Base-by-base conservation (phyloP, 1,140 invertebrate species). In the Acromyrmex echinatior region DNA sequence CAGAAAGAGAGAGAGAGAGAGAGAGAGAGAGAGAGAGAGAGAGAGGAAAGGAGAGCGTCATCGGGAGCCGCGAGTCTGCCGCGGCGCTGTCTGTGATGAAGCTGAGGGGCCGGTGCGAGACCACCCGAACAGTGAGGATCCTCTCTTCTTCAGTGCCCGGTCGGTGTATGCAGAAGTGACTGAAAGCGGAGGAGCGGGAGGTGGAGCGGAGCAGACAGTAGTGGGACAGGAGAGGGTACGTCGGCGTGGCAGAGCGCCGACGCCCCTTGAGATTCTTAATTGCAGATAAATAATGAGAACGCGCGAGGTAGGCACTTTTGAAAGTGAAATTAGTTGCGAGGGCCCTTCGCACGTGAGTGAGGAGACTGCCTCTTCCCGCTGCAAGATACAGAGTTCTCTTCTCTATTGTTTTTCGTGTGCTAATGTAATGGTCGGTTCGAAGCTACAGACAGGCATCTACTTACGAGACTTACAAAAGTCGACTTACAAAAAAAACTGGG, bases 231-330 rank as follows among this genome's bases (percentile, higher is more conserved):
- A 79, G 74, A 86, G 49, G 58, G 51, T 81, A 81, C 56, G 56
- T 86, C 77, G 65, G 76, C 65, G 53, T 81, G 85, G 84, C 73
- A 80, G 76, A 86, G 35, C 84, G 84, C 80, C 80, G 70, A 74
- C 71, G 70, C 78, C 84, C 60, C 68, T 66, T 21, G 79, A 89
- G 88, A 87, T 92, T 82, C 85, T 91, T 90, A 92, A 92, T 92
- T 88, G 90, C 86, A 88, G 87, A 91, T 92, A 88, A 92, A 91
- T 87, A 92, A 92, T 76, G 80, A 85, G 87, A 88, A 90, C 89
- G 74, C 76, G 87, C 65, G 82, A 74, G 87, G 62, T 77, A 78
- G 70, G 71, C 81, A 90, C 84, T 86, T 87, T 91, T 86, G 76
- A 87, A 91, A 91, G 79, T 89, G 88, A 91, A 91, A 91, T 90